Evolutionary conservation across 2,888 invertebrate species (phyloP).

Genomic region (Dysmachus trigonus): DNA sequence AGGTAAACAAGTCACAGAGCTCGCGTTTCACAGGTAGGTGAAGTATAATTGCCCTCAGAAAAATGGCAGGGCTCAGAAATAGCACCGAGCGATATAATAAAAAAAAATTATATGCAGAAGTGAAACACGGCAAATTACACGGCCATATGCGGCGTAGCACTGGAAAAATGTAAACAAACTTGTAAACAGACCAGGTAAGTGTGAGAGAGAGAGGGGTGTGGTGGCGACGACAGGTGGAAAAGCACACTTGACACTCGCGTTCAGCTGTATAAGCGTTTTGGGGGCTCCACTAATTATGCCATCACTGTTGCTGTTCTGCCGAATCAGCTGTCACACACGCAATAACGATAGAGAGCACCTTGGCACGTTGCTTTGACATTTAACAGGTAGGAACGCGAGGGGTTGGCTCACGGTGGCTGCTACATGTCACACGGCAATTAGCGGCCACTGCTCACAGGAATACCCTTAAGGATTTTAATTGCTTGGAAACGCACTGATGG

Average conservation of each 20-base stretch:
- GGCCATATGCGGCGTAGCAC: conserved; percentile 15
- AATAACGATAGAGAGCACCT: conserved; percentile 1
- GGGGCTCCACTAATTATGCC: conserved; percentile 30
- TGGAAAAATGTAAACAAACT: conserved; percentile 43
- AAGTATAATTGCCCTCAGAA: background rate
- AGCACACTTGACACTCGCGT: conserved; percentile 41
- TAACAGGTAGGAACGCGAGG: conserved; percentile 1
- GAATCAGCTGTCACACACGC: conserved; percentile 40
- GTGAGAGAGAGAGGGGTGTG: background rate
- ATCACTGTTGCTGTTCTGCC: background rate
- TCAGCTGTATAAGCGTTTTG: conserved; percentile 8
- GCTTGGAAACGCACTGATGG: background rate
- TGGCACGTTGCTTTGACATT: conserved; percentile 38
- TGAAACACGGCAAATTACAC: conserved; percentile 5
- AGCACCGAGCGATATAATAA: background rate
- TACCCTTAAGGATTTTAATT: background rate
- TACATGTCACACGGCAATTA: background rate
- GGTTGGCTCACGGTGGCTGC: background rate
- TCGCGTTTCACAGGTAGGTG: background rate
- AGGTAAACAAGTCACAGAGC: conserved; percentile 20
- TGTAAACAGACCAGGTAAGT: conserved; percentile 40
- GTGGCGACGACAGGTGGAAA: conserved; percentile 30
- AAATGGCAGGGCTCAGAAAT: background rate
- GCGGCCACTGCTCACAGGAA: background rate
- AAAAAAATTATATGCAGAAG: background rate